Conservation (phyloP, 2,797 vertebrate genomes). For the Bovichtus diacanthus region DNA sequence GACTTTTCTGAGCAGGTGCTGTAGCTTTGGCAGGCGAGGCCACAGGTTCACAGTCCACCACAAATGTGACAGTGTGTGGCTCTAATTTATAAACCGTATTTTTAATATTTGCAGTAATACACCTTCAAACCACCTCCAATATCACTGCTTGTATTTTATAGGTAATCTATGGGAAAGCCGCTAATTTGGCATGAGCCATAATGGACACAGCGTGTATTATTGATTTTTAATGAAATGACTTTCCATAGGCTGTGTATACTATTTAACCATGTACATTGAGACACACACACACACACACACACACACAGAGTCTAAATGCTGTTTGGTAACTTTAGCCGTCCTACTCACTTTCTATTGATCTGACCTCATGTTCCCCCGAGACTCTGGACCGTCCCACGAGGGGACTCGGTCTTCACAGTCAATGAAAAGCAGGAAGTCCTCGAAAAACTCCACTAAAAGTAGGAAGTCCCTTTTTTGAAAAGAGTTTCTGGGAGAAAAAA, state of each 20-base stretch:
- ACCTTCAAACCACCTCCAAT: neutral
- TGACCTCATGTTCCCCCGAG: slow-evolving; percentile 18
- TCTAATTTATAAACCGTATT: too few relatives aligned
- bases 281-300: slow-evolving; percentile 14
- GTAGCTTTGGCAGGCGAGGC: neutral
- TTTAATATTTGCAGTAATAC: neutral
- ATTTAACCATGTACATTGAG: neutral
- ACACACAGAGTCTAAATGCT: slow-evolving; percentile 3
- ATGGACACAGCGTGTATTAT: slow-evolving; percentile 19
- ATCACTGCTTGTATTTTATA: neutral
- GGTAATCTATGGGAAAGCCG: slow-evolving; percentile 26
- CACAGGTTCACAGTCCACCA: neutral
- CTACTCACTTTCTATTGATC: slow-evolving; percentile 52
- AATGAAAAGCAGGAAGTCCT: slow-evolving; percentile 24
- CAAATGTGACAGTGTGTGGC: too few relatives aligned
- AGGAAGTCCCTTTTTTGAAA: neutral
- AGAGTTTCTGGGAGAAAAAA: neutral
- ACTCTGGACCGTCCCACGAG: neutral
- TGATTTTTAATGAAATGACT: slow-evolving; percentile 50
- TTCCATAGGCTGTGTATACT: slow-evolving; percentile 25
- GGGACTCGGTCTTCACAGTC: neutral
- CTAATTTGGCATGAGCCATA: slow-evolving; percentile 11
- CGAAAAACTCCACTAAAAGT: neutral
- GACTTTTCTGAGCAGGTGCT: slow-evolving; percentile 1
- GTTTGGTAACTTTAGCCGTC: slow-evolving; percentile 34